Evolutionary conservation across 2,113 vertebrate species (phyloP), one percentile per base, ranked within the genome.

Genomic region (Aptenodytes patagonicus): DNA sequence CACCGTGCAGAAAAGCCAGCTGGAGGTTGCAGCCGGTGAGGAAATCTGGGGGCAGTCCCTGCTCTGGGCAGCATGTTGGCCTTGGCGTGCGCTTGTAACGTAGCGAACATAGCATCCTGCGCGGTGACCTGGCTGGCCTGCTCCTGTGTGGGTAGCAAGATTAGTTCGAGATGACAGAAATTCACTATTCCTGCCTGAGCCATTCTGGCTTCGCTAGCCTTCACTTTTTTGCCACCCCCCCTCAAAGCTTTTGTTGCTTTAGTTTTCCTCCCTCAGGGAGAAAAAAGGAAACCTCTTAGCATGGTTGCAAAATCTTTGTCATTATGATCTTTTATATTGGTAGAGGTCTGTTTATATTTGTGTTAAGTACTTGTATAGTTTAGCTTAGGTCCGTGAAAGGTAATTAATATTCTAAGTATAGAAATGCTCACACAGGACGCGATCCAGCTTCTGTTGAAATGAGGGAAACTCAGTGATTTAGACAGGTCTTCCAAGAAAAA

Each of bases 11-110:
- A 72, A 66, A 90, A 95, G 4, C 16, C 17, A 24, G 19, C 38
- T 76, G 36, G 66, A 90, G 44, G 47, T 40, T 88, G 54, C 32
- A 85, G 17, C 10, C 5, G 0, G 46, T 20, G 26, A 83, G 66
- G 57, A 90, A 85, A 82, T 22, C 44, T n/a, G 17, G 40, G 57
- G 61, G 44, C 36, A 79, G 22, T 46, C 58, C n/a, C 57, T 17
- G 21, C 51, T 84, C 46, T 11, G 17, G 72, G 55, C 77, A 62
- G 32, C 0, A 0, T 44, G 26, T 83, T 0, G 2, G 36, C n/a
- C 0, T 0, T 13, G 22, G 24, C 25, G 34, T 40, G 19, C 1
- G 5, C 44, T 58, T 64, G 52, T 65, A 21, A n/a, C 1, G 1
- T 9, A 61, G 49, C 29, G 60, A 55, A 36, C 22, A 28, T 4